These are phyloP conservation scores for Umimayanthus chanpuru DNA, from an alignment of 92 coral and sea anemone species.

Conservation along the genomic window DNA sequence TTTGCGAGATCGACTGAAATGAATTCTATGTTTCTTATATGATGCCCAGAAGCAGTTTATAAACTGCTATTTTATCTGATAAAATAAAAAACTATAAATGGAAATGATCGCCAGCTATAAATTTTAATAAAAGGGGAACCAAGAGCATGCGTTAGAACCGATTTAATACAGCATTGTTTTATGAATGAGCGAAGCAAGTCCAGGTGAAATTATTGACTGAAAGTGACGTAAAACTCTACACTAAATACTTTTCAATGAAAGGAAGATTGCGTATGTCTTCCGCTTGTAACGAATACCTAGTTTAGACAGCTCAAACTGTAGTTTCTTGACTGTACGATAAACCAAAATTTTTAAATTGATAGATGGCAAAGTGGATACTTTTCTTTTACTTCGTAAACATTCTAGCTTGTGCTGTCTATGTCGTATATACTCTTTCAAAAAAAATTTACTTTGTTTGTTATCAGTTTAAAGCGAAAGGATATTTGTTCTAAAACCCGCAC, in stretches of 20 bases:
- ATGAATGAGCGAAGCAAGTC: not conserved
- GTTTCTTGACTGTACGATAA: no score
- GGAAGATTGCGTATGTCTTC: no score
- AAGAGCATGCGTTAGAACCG: not conserved
- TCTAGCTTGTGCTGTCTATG: no score
- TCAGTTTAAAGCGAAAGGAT: not conserved
- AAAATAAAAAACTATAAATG: not conserved
- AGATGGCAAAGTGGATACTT: no score
- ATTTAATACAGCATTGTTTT: no score
- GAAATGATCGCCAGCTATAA: not conserved
- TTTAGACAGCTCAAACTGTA: no score
- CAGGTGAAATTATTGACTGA: not conserved
- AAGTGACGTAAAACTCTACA: no score
- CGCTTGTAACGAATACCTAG: no score
- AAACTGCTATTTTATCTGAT: not conserved
- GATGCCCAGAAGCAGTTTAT: not conserved
- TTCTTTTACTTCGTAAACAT: no score
- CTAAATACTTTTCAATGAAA: not conserved
- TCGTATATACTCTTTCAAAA: not conserved
- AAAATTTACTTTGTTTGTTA: not conserved
- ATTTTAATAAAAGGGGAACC: not conserved
- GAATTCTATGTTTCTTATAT: not conserved
- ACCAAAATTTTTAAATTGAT: no score
- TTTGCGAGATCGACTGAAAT: not conserved
- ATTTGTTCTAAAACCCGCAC: not conserved